These are phyloP conservation scores for Priapulus caudatus DNA, from an alignment of 2,888 invertebrate genomes.

Conservation along the genomic window DNA sequence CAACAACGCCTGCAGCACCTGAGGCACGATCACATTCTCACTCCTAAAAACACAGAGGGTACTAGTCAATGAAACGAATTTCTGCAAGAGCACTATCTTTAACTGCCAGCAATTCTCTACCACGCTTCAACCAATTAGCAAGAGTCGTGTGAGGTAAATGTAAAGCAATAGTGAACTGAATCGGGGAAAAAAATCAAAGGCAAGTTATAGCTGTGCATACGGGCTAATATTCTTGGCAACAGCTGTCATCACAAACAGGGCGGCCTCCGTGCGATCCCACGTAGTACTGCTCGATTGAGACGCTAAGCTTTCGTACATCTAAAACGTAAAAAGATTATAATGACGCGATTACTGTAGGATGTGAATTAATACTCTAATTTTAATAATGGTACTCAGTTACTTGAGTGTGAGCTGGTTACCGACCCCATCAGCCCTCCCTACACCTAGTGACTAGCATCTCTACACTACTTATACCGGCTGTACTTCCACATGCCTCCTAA, in stretches of 20 bases:
- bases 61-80: constrained; percentile 14
- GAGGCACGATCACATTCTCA: constrained; percentile 81
- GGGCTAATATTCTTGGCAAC: constrained; percentile 88
- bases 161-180: too few relatives aligned
- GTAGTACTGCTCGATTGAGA: constrained; percentile 50
- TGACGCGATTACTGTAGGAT: constrained; percentile 15
- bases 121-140: constrained; percentile 15
- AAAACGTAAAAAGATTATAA: constrained; percentile 13
- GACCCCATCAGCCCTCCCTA: too few relatives aligned
- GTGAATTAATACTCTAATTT: not conserved
- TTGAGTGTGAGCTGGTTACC: too few relatives aligned
- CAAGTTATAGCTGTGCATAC: too few relatives aligned
- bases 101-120: not conserved
- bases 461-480: too few relatives aligned
- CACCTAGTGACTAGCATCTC: too few relatives aligned
- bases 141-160: too few relatives aligned
- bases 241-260: constrained; percentile 85
- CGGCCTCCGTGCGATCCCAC: constrained; percentile 89
- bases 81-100: not conserved
- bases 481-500: too few relatives aligned
- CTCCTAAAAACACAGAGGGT: constrained; percentile 47
- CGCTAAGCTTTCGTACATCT: constrained; percentile 50
- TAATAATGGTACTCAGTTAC: not conserved
- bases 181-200: too few relatives aligned
- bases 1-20: constrained; percentile 80